Evolutionary conservation across 2,113 vertebrate genomes (phyloP).

Genomic region (Limnothrissa miodon): DNA sequence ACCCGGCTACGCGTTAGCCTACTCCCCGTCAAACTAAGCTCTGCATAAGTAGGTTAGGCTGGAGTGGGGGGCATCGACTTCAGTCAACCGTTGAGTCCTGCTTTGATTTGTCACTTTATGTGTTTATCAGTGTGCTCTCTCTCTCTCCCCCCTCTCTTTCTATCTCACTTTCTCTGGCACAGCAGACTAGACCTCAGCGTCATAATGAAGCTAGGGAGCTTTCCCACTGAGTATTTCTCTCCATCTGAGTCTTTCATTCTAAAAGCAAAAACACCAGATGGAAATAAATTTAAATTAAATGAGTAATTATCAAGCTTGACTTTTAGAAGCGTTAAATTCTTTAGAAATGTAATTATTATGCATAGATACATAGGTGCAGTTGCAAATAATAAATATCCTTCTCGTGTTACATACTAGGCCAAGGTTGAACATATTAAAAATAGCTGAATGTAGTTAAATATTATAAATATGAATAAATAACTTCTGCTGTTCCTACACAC

Average conservation of each 20-base stretch:
- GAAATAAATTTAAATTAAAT: neutral
- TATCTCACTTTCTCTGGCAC: slow-evolving; percentile 12
- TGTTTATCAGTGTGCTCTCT: neutral
- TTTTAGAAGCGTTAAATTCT: no score
- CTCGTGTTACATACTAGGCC: no score
- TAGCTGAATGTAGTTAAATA: no score
- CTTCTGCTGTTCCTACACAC: neutral
- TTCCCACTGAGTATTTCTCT: slow-evolving; percentile 8
- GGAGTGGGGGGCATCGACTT: neutral
- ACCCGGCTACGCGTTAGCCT: neutral
- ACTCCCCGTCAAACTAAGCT: neutral
- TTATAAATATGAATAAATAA: neutral
- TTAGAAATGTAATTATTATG: no score
- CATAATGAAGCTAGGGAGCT: neutral
- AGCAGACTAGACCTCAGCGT: neutral
- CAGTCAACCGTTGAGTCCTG: neutral
- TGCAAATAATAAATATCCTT: no score
- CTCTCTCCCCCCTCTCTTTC: slow-evolving; percentile 17
- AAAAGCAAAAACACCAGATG: neutral
- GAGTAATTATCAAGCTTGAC: neutral
- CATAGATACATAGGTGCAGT: no score
- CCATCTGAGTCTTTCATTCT: neutral
- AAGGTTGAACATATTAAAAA: no score
- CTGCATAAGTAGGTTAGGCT: neutral
- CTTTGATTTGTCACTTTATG: slow-evolving; percentile 10